Percentiles rank a stretch among this genome's conserved stretches.
Evolutionary conservation across 2,888 invertebrate species (phyloP).

Genomic region (Macaria liturata): DNA sequence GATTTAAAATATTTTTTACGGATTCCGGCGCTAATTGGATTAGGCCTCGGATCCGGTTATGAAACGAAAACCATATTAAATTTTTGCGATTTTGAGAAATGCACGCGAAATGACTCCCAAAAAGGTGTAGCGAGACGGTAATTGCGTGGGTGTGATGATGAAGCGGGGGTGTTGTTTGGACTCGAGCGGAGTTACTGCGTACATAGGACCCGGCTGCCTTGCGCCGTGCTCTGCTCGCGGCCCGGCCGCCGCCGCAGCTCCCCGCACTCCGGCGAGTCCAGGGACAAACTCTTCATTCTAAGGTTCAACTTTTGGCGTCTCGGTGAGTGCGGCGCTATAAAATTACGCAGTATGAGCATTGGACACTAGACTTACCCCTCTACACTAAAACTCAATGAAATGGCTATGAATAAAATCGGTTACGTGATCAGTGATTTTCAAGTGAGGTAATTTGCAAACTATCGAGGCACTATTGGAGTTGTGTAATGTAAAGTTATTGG

Average conservation of each 20-base stretch:
- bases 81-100: conserved; percentile 2
- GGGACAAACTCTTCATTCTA: conserved; percentile 98
- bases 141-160: conserved; percentile 10
- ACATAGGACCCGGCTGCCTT: conserved; percentile 86
- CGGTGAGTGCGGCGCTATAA: conserved; percentile 97
- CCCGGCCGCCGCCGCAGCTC: conserved; percentile 88
- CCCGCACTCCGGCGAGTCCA: conserved; percentile 97
- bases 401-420: conserved; percentile 23
- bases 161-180: conserved; percentile 59
- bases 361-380: conserved; percentile 48
- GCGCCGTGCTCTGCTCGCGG: conserved; percentile 68
- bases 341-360: conserved; percentile 70
- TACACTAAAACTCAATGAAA: conserved; percentile 20
- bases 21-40: conserved; percentile 10
- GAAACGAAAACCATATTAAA: conserved; percentile 1
- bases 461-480: conserved; percentile 14
- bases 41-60: background rate
- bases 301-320: conserved; percentile 97
- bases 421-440: conserved; percentile 24
- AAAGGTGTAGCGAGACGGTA: conserved; percentile 1
- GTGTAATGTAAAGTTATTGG: conserved; percentile 27
- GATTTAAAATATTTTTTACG: conserved; percentile 6
- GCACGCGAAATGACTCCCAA: conserved; percentile 15
- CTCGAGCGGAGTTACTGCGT: conserved; percentile 69
- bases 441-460: conserved; percentile 19